Base-by-base conservation (phyloP, 2,113 vertebrate species). In the Shinisaurus crocodilurus region DNA sequence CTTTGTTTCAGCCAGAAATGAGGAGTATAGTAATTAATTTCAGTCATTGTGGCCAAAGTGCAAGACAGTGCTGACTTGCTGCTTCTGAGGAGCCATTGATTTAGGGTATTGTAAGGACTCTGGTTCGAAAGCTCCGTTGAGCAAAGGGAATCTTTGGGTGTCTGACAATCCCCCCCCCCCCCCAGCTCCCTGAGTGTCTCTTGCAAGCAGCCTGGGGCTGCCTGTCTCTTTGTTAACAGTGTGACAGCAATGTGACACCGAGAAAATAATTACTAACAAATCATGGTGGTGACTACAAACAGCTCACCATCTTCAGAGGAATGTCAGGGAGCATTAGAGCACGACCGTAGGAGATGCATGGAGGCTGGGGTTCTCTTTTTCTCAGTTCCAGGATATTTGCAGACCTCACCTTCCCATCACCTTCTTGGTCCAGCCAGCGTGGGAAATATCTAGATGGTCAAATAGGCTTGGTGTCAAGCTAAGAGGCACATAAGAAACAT, bases 241-340 rank as follows among this genome's bases (percentile, higher is more conserved):
- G 96, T 99, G 99, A 99, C 99, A 99, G 98, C 98, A 98, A 97
- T 98, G 98, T 99, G 99, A 99, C 99, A 99, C 98, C 96, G 98
- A 98, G 98, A 98, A 99, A 99, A 99, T 99, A 99, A 99, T 99
- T 99, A 99, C 99, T 98, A 99, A 99, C 98, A 99, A 99, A 99
- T 99, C 99, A 98, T 97, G 97, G 97, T 98, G 98, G 98, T 98
- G 99, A 99, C 98, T 99, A 98, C 98, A 98, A 99, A 98, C 98
- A 98, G 98, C 98, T 98, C 98, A 96, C 98, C 98, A 97, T 98
- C 98, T 99, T 99, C 98, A 99, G 98, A 98, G 98, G 98, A 98
- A 98, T 98, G 99, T 98, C 98, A 99, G 97, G 97, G 98, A 97
- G 98, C 98, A 99, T 99, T 98, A 99, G 98, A 98, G 98, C 97